Conservation (phyloP, 2,797 vertebrate genomes). For the Aldrovandia affinis region DNA sequence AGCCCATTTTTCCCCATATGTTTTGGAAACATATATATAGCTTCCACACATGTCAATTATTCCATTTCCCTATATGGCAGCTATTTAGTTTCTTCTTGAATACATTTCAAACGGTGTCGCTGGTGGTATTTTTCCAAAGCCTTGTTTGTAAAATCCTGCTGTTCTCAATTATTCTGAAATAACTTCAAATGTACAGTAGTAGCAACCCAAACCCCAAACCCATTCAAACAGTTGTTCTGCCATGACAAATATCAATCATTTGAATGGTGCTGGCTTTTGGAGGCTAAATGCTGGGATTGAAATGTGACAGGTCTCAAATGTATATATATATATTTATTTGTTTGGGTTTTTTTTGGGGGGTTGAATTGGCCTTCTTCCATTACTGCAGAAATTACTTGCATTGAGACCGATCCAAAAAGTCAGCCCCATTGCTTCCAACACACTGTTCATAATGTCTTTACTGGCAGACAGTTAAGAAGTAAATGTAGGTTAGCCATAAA, state of each 20-base stretch:
- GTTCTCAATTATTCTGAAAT: constrained; percentile 47
- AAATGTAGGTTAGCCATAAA: constrained; percentile 41
- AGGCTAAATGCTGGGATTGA: constrained; percentile 40
- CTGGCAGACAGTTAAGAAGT: constrained; percentile 17
- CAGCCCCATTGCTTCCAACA: not conserved
- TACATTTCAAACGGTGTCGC: not conserved
- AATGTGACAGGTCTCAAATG: constrained; percentile 42
- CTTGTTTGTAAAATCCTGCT: constrained; percentile 43
- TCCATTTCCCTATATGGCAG: constrained; percentile 6
- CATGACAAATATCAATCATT: constrained; percentile 51
- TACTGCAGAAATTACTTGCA: not conserved
- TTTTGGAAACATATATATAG: constrained; percentile 34
- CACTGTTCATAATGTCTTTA: constrained; percentile 38
- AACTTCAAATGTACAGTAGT: constrained; percentile 43
- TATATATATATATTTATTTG: constrained; percentile 26
- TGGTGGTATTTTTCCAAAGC: constrained; percentile 30
- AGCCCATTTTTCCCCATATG: constrained; percentile 49
- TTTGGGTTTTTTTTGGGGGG: too few species aligned
- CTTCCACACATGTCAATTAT: constrained; percentile 45
- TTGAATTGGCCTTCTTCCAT: not conserved
- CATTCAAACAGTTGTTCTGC: constrained; percentile 10
- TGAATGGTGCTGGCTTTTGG: constrained; percentile 45
- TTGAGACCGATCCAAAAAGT: not conserved
- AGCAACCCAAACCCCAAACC: constrained; percentile 29
- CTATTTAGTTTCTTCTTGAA: constrained; percentile 37